Percentiles rank a stretch among this genome's conserved stretches.
Conservation (phyloP, 2,888 invertebrate genomes). For the Plusia festucae region DNA sequence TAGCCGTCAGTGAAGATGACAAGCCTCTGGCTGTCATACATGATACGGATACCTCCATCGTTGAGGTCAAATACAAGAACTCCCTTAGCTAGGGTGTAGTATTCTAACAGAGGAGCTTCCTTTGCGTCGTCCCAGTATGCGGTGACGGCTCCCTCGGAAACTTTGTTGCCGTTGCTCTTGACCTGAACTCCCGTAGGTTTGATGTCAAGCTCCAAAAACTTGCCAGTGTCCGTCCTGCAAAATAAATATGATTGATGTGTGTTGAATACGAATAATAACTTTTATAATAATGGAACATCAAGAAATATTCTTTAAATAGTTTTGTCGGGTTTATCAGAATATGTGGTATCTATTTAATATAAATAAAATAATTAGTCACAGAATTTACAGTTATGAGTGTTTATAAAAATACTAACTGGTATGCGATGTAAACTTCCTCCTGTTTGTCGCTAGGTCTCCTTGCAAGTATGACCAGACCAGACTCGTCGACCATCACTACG, state of each 20-base stretch:
- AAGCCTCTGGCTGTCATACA: constrained; percentile 90
- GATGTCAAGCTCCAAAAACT: constrained; percentile 77
- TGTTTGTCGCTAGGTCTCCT: constrained; percentile 72
- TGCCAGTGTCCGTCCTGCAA: constrained; percentile 71
- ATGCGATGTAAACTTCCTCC: constrained; percentile 80
- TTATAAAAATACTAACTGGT: constrained; percentile 70
- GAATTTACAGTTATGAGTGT: background rate
- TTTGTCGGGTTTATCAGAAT: no score
- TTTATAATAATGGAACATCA: no score
- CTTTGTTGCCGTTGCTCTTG: constrained; percentile 79
- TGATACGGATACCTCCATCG: constrained; percentile 80
- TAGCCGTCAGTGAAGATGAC: constrained; percentile 79
- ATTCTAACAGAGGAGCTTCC: constrained; percentile 76
- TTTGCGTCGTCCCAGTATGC: constrained; percentile 81
- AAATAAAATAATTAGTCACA: no score
- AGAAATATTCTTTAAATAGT: background rate
- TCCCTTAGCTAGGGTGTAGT: constrained; percentile 80
- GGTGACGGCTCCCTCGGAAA: constrained; percentile 72
- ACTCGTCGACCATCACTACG: constrained; percentile 88
- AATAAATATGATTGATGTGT: constrained; percentile 5
- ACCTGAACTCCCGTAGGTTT: constrained; percentile 74
- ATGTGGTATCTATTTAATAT: background rate
- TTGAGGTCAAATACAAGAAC: constrained; percentile 38
- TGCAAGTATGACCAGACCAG: constrained; percentile 77
- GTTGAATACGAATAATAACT: no score